Base-by-base conservation (phyloP, 2,113 vertebrate genomes). In the Anguilla japonica region DNA sequence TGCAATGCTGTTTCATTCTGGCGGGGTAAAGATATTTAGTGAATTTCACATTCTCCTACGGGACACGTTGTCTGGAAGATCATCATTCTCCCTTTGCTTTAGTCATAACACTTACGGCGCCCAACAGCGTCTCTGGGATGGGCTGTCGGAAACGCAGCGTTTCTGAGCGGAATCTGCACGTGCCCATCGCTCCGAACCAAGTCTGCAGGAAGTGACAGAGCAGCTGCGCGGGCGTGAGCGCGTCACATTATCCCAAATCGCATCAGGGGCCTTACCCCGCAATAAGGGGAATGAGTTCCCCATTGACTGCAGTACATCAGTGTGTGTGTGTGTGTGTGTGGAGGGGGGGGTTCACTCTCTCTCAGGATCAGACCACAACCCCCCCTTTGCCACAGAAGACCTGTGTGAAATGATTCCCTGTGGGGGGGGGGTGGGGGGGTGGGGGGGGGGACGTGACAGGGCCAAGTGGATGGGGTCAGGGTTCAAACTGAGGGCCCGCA, bases 211-310 rank as follows among this genome's bases (percentile, higher is more conserved):
- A 89, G 83, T 89, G 89, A 88, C 82, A 88, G 53, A 67, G 83
- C 82, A 46, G 82, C 39, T 63, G 56, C 75, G n/a, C 94, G 43
- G 43, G 96, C 95, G 96, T 96, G 96, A 96, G 96, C 95, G 96
- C 96, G 95, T 94, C 94, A 93, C 94, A 96, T 97, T 96, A 96
- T 96, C 93, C 93, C 94, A 95, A 96, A 96, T 97, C 96, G 96
- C 95, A 93, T 96, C 93, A 96, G 94, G 95, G 96, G 95, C 96
- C 96, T 96, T 96, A 94, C 96, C 92, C 89, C 90, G 81, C 93
- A 95, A 95, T 93, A 94, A 93, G 93, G 95, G 93, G 95, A 96
- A 96, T 96, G 95, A 95, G 95, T 95, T 96, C 96, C 95, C 94
- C 96, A 96, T 96, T 96, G 96, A 96, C 96, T 96, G 95, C 94